phyloP scores from a whole-genome alignment of 2,797 vertebrate genomes.

The Mallotus villosus region DNA sequence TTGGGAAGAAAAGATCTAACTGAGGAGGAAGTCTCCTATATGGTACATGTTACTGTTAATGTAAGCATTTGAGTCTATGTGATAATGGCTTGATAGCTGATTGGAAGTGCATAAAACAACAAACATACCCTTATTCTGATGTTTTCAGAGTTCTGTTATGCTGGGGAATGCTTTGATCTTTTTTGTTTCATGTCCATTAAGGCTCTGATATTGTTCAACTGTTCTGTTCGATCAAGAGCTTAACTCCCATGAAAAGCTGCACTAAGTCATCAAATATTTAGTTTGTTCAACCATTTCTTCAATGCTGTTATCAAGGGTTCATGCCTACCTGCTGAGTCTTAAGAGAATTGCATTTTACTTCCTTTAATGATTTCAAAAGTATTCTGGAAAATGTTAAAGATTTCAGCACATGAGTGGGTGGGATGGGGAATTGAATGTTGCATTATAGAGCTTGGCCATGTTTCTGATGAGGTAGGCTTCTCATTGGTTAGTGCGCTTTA shows the following conservation, averaged over 20 bases:
- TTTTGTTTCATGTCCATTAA: conserved; percentile 47
- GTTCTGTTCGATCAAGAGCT: conserved; percentile 64
- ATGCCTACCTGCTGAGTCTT: conserved; percentile 58
- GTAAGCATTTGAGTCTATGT: neutral
- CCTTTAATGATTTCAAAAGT: conserved; percentile 66
- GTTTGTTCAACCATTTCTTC: conserved; percentile 51
- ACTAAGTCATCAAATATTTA: conserved; percentile 67
- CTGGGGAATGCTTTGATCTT: neutral
- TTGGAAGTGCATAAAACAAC: neutral
- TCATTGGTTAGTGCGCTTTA: conserved; percentile 79
- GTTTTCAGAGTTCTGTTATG: neutral
- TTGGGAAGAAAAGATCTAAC: neutral
- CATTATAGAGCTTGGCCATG: conserved; percentile 71
- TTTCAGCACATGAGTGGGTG: conserved; percentile 70
- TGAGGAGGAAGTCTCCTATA: neutral
- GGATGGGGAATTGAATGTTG: conserved; percentile 71
- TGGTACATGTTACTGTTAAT: neutral
- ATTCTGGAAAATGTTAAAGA: conserved; percentile 69
- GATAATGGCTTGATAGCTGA: neutral
- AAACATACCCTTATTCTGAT: conserved; percentile 6
- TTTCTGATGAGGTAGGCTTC: conserved; percentile 74
- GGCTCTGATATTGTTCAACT: conserved; percentile 74
- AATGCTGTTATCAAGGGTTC: conserved; percentile 47
- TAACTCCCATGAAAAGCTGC: conserved; percentile 69
- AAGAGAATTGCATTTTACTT: conserved; percentile 64